Base-by-base conservation (phyloP, 64 coral and sea anemone genomes). In the Catalaphyllia jardinei region DNA sequence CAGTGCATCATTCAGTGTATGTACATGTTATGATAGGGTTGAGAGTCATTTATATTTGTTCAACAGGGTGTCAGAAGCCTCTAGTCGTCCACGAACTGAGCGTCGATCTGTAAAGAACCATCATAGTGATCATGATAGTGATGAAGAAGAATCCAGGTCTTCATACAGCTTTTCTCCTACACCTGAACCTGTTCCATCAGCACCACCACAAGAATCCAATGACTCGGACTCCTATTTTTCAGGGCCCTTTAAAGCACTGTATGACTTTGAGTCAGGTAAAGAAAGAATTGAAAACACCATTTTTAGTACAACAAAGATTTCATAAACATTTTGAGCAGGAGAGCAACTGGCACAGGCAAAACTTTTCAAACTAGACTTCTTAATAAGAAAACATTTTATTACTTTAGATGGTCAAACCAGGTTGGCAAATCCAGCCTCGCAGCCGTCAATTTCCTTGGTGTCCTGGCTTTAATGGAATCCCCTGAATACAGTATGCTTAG, bases 241-340 rank as follows among this genome's bases (percentile, higher is more conserved):
- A 75, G 80, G 90, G 38, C 25, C 62, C 42, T 93, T 87, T 55
- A 99, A 93, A 54, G 96, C 96, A 78, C 24, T 95, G 79, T 99
- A 95, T 80, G 96, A 99, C 67, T 99, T 99, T 95, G 96, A 99
- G 72, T 92, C 93, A 72, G 96, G 96, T 99, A 61, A 80, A 22
- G 16, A 7, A 78, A 78, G 30, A 24, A 11, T 1, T 4, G 24
- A 46, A 46, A 46, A 46, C 7, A 46, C 42, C 42, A 46, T 46
- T 46, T n/a, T 46, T 5, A 46, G 42, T 46, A 4, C 42, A 46
- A 8, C 4, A 46, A 8, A 0, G 3, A 0, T 46, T 46, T 46
- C 42, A 46, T 46, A 5, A 46, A 46, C 42, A 46, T 46, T 46
- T 46, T 46, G 4, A 46, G 42, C 42, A 46, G 42, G 42, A 46